Conservation (phyloP, 1,140 invertebrate species). For the Rhyacophila brunnea region DNA sequence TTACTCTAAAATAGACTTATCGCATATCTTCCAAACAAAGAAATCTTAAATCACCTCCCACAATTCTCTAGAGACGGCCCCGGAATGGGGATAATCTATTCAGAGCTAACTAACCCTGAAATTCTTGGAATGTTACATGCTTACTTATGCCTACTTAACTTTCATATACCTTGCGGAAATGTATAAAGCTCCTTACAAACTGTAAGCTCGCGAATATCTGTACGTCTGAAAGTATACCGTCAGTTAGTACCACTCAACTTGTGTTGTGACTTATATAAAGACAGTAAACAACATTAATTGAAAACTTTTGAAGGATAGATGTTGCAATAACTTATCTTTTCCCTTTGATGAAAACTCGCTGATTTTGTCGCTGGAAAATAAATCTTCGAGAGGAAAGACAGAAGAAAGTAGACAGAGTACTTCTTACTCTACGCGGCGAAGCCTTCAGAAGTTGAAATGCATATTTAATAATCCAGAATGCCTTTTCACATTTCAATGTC, state of each 20-base stretch:
- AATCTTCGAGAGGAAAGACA: slow-evolving; percentile 19
- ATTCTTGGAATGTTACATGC: slow-evolving; percentile 34
- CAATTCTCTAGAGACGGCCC: slow-evolving; percentile 26
- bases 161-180: slow-evolving; percentile 21
- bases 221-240: background rate
- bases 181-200: slow-evolving; percentile 1
- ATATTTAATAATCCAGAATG: slow-evolving; percentile 36
- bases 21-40: slow-evolving; percentile 30
- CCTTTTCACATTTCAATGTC: slow-evolving; percentile 36
- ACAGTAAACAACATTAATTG: slow-evolving; percentile 33
- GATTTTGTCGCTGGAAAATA: slow-evolving; percentile 30
- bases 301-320: slow-evolving; percentile 27
- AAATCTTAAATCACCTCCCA: slow-evolving; percentile 30
- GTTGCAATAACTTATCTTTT: slow-evolving; percentile 33
- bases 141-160: slow-evolving; percentile 32
- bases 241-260: background rate
- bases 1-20: slow-evolving; percentile 6
- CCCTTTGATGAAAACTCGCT: slow-evolving; percentile 25
- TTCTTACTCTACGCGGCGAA: slow-evolving; percentile 4
- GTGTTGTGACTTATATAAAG: background rate
- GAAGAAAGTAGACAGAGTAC: background rate
- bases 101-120: slow-evolving; percentile 36
- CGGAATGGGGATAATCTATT: slow-evolving; percentile 31
- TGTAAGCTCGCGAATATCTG: background rate
- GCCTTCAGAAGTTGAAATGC: slow-evolving; percentile 26